Base-by-base conservation (phyloP, 2,113 vertebrate genomes). In the Limnothrissa miodon region DNA sequence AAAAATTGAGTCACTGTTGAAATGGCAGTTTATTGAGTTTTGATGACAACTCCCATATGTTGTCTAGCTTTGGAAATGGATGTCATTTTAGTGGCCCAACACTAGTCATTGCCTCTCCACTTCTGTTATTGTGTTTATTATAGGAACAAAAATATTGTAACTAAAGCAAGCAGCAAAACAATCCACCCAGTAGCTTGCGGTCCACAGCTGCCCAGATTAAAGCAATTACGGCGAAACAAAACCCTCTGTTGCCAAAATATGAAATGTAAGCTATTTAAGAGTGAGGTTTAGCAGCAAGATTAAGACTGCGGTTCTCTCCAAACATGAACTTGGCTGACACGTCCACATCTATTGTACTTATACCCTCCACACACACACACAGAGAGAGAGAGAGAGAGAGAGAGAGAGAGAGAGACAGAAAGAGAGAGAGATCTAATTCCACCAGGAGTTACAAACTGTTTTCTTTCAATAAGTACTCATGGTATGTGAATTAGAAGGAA, bases 191-290 rank as follows among this genome's bases (percentile, higher is more conserved):
- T 19, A 33, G 5, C 45, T 39, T 15, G 15, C 79, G 29, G 15
- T 51, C 48, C 46, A 82, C 85, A 89, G 87, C 89, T 90, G 85
- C 86, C 89, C 86, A 88, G 88, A 90, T 91, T 89, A 86, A 78
- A 74, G n/a, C 45, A 19, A 33, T 91, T 84, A 46, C 39, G 46
- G 36, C 13, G 36, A 80, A 39, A 53, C 53, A 44, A 79, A 17
- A 25, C 33, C 79, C 29, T 45, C 17, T 84, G 91, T 92, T 93
- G 89, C 87, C 90, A 91, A 87, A 93, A 92, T 90, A 91, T 83
- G 78, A 44, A 83, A 39, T 42, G 13, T 45, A 13, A 23, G 81
- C 83, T 87, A 86, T 89, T 90, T 84, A 85, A 85, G 86, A 89
- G 82, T 85, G 39, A 82, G 86, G 88, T 89, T 87, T 84, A 84